Conservation (phyloP, 2,888 invertebrate genomes). For the Thumatha senex region DNA sequence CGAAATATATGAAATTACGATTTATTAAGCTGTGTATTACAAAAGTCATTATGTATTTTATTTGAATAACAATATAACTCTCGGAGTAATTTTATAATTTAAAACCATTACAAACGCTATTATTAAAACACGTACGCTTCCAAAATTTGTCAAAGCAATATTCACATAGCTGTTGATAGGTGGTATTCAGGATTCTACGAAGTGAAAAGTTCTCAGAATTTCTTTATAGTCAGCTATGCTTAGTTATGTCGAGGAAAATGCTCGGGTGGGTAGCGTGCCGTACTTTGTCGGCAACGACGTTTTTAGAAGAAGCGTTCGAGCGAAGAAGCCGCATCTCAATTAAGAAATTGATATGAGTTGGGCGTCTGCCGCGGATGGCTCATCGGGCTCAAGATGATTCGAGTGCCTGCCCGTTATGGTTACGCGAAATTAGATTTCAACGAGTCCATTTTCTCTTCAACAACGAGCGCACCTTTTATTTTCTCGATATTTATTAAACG, state of each 20-base stretch:
- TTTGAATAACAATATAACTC: too few species aligned
- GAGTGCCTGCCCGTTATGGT: slow-evolving; percentile 77
- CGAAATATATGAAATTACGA: too few species aligned
- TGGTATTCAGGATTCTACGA: slow-evolving; percentile 4
- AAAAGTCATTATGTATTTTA: too few species aligned
- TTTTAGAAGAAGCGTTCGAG: slow-evolving; percentile 59
- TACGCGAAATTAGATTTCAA: slow-evolving; percentile 84
- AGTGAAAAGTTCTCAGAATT: slow-evolving; percentile 34
- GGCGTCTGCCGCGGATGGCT: slow-evolving; percentile 79
- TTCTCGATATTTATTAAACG: slow-evolving; percentile 61
- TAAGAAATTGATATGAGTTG: slow-evolving; percentile 79
- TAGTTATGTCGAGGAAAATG: slow-evolving; percentile 39
- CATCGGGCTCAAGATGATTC: slow-evolving; percentile 76
- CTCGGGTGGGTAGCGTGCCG: slow-evolving; percentile 27
- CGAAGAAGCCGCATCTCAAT: slow-evolving; percentile 68
- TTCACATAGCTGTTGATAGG: neutral
- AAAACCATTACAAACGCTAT: too few species aligned
- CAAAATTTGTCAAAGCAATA: neutral
- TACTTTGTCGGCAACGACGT: slow-evolving; percentile 39
- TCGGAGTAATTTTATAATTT: too few species aligned
- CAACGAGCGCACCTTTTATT: slow-evolving; percentile 69
- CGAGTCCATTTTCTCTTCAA: slow-evolving; percentile 74
- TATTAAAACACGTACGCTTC: neutral
- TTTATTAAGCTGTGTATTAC: too few species aligned
- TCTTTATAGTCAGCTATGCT: slow-evolving; percentile 30